Conservation (phyloP, 2,113 vertebrate genomes). For the Silurus glanis region DNA sequence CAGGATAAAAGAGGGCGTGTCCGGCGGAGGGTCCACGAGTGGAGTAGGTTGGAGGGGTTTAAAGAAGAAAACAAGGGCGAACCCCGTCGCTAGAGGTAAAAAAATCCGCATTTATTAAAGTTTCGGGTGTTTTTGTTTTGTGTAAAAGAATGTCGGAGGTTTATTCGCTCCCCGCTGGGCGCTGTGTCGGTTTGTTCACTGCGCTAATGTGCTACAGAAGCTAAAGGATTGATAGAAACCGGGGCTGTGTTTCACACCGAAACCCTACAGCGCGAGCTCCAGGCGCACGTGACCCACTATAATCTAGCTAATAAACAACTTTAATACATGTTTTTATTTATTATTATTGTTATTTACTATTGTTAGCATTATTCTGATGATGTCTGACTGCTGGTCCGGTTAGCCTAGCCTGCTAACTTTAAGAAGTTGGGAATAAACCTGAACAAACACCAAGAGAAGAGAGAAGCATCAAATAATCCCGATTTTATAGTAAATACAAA, state of each 20-base stretch:
- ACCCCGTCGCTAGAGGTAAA: slow-evolving; percentile 67
- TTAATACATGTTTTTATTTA: too few relatives aligned
- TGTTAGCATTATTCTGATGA: too few relatives aligned
- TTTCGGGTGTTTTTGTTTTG: slow-evolving; percentile 6
- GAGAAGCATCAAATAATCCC: not conserved
- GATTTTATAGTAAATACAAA: accelerated
- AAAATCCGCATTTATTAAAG: slow-evolving; percentile 16
- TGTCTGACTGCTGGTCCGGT: slow-evolving; percentile 1
- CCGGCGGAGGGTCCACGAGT: slow-evolving; percentile 57
- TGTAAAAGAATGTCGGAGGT: not conserved
- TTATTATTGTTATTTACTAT: not conserved
- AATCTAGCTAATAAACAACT: too few relatives aligned
- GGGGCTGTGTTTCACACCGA: not conserved
- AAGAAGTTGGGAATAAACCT: slow-evolving; percentile 47
- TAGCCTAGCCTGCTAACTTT: slow-evolving; percentile 51
- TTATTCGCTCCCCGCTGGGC: not conserved
- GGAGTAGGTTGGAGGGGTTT: slow-evolving; percentile 75
- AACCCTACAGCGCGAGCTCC: too few relatives aligned
- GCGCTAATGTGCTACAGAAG: slow-evolving; percentile 24
- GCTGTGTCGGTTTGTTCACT: not conserved
- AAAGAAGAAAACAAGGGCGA: slow-evolving; percentile 76
- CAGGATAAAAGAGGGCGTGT: slow-evolving; percentile 51
- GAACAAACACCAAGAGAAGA: slow-evolving; percentile 28
- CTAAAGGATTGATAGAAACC: slow-evolving; percentile 25
- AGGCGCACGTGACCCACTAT: too few relatives aligned